phyloP scores from a whole-genome alignment of 2,797 vertebrate genomes.

The Amblyopsis hoosieri region DNA sequence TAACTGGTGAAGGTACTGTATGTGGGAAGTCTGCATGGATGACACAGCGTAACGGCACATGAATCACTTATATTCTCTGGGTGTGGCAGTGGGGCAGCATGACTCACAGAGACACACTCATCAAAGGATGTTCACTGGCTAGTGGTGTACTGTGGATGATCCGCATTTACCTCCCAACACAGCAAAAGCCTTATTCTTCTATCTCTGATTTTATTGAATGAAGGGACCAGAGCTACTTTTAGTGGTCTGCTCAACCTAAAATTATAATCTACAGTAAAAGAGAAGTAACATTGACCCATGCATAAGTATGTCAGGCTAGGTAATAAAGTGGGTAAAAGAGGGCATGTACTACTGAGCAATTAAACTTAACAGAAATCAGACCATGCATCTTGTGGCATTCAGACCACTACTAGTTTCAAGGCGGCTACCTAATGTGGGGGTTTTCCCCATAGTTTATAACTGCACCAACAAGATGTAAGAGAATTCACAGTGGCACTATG shows the following conservation, averaged over 20 bases:
- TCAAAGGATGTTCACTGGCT: constrained; percentile 3
- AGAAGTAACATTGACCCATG: neutral
- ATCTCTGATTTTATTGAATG: neutral
- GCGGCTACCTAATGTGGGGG: neutral
- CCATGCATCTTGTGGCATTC: constrained; percentile 17
- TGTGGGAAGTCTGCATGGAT: constrained; percentile 9
- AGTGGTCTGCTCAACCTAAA: neutral
- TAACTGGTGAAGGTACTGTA: constrained; percentile 9
- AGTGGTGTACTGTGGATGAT: neutral
- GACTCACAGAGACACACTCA: neutral
- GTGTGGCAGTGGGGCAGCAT: constrained; percentile 5
- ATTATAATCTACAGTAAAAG: neutral
- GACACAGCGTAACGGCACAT: constrained; percentile 27
- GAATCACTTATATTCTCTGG: constrained; percentile 53
- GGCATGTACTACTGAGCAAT: no score
- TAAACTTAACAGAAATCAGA: neutral
- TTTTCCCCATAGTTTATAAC: no score
- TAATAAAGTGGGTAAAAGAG: no score
- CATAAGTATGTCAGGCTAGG: no score
- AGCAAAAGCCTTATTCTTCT: neutral
- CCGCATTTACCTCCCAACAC: neutral
- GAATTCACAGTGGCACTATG: constrained; percentile 47
- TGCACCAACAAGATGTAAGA: constrained; percentile 39
- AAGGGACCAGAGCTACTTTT: neutral
- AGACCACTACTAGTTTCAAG: constrained; percentile 22